Conservation (phyloP, 2,113 vertebrate species). For the Panurus biarmicus region DNA sequence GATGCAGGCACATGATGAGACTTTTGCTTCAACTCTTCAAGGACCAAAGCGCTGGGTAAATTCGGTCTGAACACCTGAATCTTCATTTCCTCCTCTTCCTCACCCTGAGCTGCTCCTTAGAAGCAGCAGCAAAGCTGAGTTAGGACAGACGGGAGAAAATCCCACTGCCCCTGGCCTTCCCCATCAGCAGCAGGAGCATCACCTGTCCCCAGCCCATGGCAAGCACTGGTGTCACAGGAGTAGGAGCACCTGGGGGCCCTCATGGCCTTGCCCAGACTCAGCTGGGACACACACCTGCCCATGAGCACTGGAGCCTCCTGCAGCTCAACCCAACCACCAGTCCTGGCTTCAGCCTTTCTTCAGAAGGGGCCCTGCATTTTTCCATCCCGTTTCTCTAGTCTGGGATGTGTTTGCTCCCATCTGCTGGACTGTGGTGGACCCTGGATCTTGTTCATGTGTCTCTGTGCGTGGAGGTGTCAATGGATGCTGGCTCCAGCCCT, state of each 20-base stretch:
- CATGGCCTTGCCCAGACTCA: neutral
- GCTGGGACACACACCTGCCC: neutral
- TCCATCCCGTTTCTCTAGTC: accelerated
- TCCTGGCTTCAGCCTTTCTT: neutral
- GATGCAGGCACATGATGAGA: neutral
- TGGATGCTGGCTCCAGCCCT: no score
- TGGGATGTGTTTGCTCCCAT: neutral
- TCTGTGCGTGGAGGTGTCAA: accelerated
- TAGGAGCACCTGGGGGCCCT: neutral
- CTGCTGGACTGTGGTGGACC: neutral
- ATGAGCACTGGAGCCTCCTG: accelerated
- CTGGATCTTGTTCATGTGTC: accelerated
- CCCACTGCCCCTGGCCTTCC: neutral
- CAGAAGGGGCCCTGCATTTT: accelerated
- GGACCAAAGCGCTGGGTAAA: neutral
- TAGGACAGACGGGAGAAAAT: neutral
- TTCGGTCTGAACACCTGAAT: neutral
- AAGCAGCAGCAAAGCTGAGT: neutral
- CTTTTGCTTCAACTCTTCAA: neutral
- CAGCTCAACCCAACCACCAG: neutral
- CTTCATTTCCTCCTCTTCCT: neutral
- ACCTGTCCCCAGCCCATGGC: neutral
- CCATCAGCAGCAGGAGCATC: neutral
- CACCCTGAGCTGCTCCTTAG: neutral
- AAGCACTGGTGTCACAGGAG: neutral